Base-by-base conservation (phyloP, 2,113 vertebrate genomes). In the Brachionichthys hirsutus region DNA sequence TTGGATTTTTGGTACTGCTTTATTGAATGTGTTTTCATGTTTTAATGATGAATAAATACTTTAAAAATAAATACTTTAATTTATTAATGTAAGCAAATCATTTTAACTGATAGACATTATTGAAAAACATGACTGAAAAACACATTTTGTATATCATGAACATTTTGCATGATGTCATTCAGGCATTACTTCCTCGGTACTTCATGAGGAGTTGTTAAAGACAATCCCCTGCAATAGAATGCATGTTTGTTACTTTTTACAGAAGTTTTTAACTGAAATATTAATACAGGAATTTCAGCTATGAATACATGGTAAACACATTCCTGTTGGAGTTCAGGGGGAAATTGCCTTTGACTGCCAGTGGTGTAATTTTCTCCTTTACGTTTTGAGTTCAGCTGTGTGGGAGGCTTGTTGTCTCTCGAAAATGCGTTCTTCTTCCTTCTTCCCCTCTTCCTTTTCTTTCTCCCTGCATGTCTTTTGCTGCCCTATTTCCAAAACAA, bases 391-490 rank as follows among this genome's bases (percentile, higher is more conserved):
- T 78, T 75, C 54, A 73, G 70, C 54, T 57, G 82, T 49, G 84
- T 84, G 76, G 80, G 80, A 80, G 80, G 77, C 58, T 74, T 78
- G 68, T 80, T 83, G 79, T 78, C 77, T 75, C 67, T 64, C 80
- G 55, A 75, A 78, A 79, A 71, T 7, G 34, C 44, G 17, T 45
- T 15, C 16, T 36, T 18, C 9, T 6, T 18, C 34, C 43, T 22
- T 30, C 8, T 30, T 30, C 24, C 12, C 40, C 50, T 58, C 34
- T 8, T 20, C 58, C 49, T 17, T 38, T 14, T 19, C 40, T 55
- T 49, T 46, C 19, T 20, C 18, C 38, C 24, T 63, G 19, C 43
- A 20, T 67, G 46, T 73, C 67, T 75, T n/a, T 44, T 43, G 17
- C 70, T 66, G 67, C 54, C 69, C 69, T 78, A 78, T 74, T 80